Percentiles rank a stretch among this genome's conserved stretches.
These are phyloP conservation scores for Cinclus mexicanus DNA, from an alignment of 2,113 vertebrate species.

Conservation along the genomic window DNA sequence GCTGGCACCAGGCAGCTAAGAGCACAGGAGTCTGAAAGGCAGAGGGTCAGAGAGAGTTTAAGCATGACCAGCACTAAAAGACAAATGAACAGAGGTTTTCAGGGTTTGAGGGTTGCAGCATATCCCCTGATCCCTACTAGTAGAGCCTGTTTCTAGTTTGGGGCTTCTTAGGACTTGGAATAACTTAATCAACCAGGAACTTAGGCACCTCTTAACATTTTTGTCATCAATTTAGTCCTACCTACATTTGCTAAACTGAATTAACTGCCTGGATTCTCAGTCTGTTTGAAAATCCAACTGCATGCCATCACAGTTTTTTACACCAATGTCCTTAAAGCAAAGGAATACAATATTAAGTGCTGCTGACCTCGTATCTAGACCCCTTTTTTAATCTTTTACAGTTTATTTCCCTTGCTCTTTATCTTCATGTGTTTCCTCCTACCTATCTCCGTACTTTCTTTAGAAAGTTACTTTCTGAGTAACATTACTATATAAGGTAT, in stretches of 20 bases:
- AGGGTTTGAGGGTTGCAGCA: neutral
- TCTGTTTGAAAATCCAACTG: neutral
- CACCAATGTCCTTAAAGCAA: neutral
- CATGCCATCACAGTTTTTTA: neutral
- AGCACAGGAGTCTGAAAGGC: neutral
- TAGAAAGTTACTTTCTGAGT: neutral
- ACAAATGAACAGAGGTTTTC: neutral
- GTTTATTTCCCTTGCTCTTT: neutral
- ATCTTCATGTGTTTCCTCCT: neutral
- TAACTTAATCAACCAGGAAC: neutral
- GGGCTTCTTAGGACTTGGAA: neutral
- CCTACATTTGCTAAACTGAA: neutral
- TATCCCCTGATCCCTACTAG: neutral
- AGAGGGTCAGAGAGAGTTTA: neutral
- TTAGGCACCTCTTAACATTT: neutral
- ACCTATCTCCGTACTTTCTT: neutral
- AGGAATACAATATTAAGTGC: neutral
- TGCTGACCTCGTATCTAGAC: neutral
- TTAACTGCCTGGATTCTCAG: neutral
- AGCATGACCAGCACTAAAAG: neutral
- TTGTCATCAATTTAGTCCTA: neutral
- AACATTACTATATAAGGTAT: neutral
- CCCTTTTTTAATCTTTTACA: neutral
- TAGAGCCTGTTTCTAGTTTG: neutral
- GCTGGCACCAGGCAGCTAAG: neutral